Percentiles rank a stretch among this genome's conserved stretches.
Conservation (phyloP, 2,113 vertebrate species). For the Peromyscus californicus region DNA sequence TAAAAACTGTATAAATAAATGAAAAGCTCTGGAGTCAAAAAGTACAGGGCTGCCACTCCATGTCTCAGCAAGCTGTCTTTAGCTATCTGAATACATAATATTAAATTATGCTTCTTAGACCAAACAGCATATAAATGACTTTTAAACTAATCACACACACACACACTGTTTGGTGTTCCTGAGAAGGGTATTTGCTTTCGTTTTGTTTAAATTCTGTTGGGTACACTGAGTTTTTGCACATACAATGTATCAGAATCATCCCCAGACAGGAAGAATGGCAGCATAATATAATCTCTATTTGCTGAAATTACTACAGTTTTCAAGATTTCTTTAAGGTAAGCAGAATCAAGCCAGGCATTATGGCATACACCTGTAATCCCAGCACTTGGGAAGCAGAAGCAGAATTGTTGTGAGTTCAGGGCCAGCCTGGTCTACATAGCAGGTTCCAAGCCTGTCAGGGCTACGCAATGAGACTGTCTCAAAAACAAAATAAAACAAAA, state of each 20-base stretch:
- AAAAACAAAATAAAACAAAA: neutral
- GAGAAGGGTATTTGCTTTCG: neutral
- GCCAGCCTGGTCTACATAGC: neutral
- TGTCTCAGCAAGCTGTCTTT: constrained; percentile 36
- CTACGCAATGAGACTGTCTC: neutral
- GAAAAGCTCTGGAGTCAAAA: neutral
- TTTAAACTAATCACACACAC: constrained; percentile 1
- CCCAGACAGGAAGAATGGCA: neutral
- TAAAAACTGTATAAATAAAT: constrained; percentile 33
- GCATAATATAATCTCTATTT: neutral
- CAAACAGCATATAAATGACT: neutral
- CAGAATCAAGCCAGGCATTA: neutral
- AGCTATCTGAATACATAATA: neutral
- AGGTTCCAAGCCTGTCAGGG: neutral
- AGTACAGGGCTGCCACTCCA: neutral
- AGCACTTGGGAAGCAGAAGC: neutral
- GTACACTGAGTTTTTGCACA: neutral
- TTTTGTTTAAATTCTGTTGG: neutral
- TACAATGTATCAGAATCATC: neutral
- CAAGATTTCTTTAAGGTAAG: constrained; percentile 35
- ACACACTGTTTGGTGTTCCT: neutral
- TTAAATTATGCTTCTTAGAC: neutral
- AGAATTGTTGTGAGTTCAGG: neutral
- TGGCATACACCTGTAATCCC: neutral
- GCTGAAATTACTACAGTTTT: constrained; percentile 14